Evolutionary conservation across 1,140 invertebrate genomes (phyloP).

Genomic region (Forficula auricularia): DNA sequence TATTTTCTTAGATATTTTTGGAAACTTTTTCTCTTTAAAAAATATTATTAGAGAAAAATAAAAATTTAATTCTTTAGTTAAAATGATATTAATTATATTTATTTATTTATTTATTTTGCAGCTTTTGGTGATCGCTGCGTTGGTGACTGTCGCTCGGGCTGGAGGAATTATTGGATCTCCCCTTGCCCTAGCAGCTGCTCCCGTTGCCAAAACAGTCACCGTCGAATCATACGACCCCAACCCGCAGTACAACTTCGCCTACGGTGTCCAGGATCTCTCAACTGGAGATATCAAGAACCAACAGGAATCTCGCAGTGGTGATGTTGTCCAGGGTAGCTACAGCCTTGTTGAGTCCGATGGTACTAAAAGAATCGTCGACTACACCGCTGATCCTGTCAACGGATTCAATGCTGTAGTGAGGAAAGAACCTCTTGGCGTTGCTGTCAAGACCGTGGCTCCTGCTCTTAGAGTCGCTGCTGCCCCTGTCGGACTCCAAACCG

Average conservation of each 20-base stretch:
- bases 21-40: no score
- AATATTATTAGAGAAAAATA: no score
- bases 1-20: no score
- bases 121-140: no score
- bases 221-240: slow-evolving; percentile 6
- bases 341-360: no score
- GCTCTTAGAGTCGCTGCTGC: not conserved
- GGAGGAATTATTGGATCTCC: slow-evolving; percentile 3
- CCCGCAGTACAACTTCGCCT: slow-evolving; percentile 28
- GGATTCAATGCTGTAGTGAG: slow-evolving; percentile 15
- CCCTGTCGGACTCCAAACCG: not conserved
- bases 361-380: slow-evolving; percentile 22
- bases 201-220: slow-evolving; percentile 4
- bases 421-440: slow-evolving; percentile 1
- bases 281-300: slow-evolving; percentile 16
- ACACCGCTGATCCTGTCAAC: slow-evolving; percentile 26
- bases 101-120: no score
- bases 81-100: no score
- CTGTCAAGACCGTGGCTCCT: not conserved
- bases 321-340: not conserved
- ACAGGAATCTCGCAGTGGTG: slow-evolving; percentile 7
- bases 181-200: slow-evolving; percentile 9
- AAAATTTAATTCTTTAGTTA: no score
- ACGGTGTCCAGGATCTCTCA: slow-evolving; percentile 12
- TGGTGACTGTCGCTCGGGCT: not conserved